Evolutionary conservation across 2,888 invertebrate genomes (phyloP), one percentile per base, ranked within the genome.

Genomic region (Eupeodes luniger): DNA sequence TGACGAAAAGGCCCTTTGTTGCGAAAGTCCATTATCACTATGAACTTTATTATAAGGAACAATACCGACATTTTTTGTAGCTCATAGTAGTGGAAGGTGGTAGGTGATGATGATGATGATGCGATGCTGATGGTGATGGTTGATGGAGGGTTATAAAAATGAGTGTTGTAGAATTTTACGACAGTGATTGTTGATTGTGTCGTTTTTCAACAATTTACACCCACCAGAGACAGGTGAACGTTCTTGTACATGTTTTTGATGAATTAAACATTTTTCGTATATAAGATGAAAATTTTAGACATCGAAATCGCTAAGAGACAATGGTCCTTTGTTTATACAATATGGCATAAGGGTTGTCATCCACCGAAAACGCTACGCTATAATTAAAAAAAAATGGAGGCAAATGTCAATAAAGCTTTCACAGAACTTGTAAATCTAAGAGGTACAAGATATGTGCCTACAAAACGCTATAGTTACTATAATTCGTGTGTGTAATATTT

Each of bases 121-220:
- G 27, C 27, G 57, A 3, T 55, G 19, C 7, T 57, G 57, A 11
- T 47, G 47, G 47, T 0, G 47, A 47, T 44, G 44, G 6, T 44
- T 6, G 40, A 40, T 10, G 34, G 61, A 14, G 16, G 27, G 67
- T 59, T 16, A 12, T 49, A 75, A 27, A 40, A 62, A 64, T 69
- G 57, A 57, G 36, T 69, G 11, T 57, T 27, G 75, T 61, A 66
- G 69, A 77, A 51, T 62, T 70, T 47, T 78, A 66, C 53, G 83
- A 44, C 72, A 66, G 78, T 78, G 78, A 72, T 78, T 83, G 70
- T 49, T 83, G 72, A 78, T 77, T 82, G 79, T 72, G 83, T 72
- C 59, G 67, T 83, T 83, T 83, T 83, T 79, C n/a, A 79, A 78
- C 83, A 83, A 83, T 83, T 83, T 83, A 79, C 83, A 53, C 3